These are phyloP conservation scores for Polydrusus cervinus DNA, from an alignment of 2,888 invertebrate species.

Conservation along the genomic window DNA sequence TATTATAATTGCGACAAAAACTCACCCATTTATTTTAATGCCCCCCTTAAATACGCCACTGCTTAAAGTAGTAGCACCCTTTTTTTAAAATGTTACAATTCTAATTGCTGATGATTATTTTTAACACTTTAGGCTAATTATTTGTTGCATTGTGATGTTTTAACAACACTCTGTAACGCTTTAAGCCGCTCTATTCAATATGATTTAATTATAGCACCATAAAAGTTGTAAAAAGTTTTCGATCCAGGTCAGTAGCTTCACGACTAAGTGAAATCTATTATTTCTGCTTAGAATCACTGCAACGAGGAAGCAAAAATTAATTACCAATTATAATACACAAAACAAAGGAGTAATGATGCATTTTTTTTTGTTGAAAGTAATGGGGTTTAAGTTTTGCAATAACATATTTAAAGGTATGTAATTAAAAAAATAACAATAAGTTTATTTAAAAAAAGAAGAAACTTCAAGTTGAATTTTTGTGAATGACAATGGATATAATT, in stretches of 20 bases:
- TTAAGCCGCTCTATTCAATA: constrained; percentile 1
- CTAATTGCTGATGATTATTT: no score
- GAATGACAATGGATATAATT: background rate
- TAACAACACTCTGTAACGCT: background rate
- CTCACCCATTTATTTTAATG: no score
- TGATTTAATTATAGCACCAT: constrained; percentile 12
- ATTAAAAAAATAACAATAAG: constrained; percentile 13
- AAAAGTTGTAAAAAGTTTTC: constrained; percentile 18
- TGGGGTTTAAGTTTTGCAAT: constrained; percentile 17
- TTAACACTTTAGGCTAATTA: no score
- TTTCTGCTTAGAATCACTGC: constrained; percentile 14
- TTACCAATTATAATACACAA: constrained; percentile 32
- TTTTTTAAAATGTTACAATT: no score
- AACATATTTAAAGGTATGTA: constrained; percentile 8
- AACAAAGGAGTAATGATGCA: constrained; percentile 24
- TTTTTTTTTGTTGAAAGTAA: constrained; percentile 32
- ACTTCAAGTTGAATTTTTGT: background rate
- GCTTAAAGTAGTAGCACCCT: no score
- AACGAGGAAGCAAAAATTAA: constrained; percentile 34
- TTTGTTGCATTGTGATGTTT: no score
- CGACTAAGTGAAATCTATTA: constrained; percentile 37
- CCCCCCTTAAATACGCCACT: no score
- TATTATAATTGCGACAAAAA: no score
- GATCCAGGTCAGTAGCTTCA: constrained; percentile 36
- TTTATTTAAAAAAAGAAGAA: constrained; percentile 5